phyloP scores from a whole-genome alignment of 1,140 invertebrate species.

The Lethrus apterus region DNA sequence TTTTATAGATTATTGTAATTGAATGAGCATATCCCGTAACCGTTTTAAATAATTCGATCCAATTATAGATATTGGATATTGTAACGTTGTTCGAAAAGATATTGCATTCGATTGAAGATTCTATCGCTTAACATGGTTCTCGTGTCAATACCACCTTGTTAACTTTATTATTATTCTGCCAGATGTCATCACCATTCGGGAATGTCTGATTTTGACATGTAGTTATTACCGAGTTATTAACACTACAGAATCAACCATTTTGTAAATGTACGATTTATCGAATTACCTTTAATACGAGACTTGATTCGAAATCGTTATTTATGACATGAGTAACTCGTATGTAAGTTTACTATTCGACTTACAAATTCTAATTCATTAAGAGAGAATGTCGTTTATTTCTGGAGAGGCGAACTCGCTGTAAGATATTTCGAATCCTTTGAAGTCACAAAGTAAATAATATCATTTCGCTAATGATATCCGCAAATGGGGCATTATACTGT shows the following conservation, averaged over 20 bases:
- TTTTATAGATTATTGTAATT: constrained; percentile 17
- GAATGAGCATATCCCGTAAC: constrained; percentile 16
- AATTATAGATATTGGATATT: constrained; percentile 15
- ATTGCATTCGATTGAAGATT: constrained; percentile 1
- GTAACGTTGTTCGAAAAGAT: neutral
- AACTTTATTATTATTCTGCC: constrained; percentile 11
- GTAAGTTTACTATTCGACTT: no score
- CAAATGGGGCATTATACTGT: constrained; percentile 25
- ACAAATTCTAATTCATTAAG: no score
- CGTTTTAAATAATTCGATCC: constrained; percentile 16
- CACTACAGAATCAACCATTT: no score
- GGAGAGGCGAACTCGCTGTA: no score
- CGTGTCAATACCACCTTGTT: constrained; percentile 11
- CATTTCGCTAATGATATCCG: constrained; percentile 25
- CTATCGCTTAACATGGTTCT: neutral
- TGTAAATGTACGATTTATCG: no score
- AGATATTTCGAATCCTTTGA: constrained; percentile 16
- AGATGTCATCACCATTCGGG: no score
- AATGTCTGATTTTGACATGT: no score
- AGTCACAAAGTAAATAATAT: constrained; percentile 25
- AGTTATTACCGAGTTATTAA: no score
- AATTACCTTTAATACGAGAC: no score
- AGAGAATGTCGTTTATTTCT: no score
- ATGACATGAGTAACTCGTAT: no score
- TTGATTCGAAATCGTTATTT: no score